Conservation (phyloP, 1,140 invertebrate genomes). For the Apis dorsata region DNA sequence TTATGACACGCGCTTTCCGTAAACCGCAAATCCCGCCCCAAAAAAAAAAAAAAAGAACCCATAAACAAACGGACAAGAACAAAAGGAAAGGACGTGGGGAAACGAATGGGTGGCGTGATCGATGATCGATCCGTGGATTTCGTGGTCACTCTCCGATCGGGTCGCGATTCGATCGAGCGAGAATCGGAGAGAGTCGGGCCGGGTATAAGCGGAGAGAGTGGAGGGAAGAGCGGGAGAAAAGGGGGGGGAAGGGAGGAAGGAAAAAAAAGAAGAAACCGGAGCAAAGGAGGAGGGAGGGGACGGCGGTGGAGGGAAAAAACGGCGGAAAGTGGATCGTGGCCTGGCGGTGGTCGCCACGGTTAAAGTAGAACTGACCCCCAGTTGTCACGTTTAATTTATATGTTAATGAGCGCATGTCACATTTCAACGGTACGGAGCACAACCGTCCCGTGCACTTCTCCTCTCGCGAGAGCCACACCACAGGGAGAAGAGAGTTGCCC, state of each 20-base stretch:
- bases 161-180: no score
- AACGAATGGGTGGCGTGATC: neutral
- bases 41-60: no score
- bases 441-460: conserved; percentile 44
- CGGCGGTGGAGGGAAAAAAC: conserved; percentile 8
- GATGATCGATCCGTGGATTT: neutral
- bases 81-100: neutral
- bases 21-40: neutral
- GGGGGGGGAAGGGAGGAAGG: neutral
- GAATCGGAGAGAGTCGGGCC: neutral
- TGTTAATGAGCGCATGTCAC: conserved; percentile 72
- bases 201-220: neutral
- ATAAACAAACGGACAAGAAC: neutral
- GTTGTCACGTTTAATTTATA: conserved; percentile 73
- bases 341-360: conserved; percentile 53
- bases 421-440: conserved; percentile 59
- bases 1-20: neutral
- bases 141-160: neutral
- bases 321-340: conserved; percentile 40
- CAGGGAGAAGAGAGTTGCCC: conserved; percentile 46
- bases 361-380: conserved; percentile 64
- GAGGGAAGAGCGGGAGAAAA: neutral
- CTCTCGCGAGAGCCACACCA: neutral
- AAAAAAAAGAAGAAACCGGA: neutral
- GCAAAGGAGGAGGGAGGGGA: neutral